These are phyloP conservation scores for Phenganax stokvisi DNA, from an alignment of 92 coral and sea anemone species.

Conservation along the genomic window DNA sequence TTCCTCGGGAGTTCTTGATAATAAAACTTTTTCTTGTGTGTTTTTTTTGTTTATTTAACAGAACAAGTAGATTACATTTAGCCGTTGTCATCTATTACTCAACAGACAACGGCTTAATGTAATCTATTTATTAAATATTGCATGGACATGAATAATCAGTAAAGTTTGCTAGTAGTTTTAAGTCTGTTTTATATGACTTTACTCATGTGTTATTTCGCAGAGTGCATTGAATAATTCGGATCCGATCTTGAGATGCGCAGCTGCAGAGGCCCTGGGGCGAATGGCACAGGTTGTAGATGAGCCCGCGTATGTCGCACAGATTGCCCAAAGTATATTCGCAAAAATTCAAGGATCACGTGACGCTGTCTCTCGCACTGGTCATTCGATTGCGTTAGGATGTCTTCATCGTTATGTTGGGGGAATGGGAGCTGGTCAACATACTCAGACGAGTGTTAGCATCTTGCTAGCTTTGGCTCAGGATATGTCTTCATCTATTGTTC, in stretches of 20 bases:
- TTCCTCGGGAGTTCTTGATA: too few species aligned
- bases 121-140: not conserved
- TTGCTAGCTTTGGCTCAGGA: conserved; percentile 93
- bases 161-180: too few species aligned
- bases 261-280: conserved; percentile 97
- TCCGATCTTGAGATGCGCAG: conserved; percentile 97
- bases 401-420: conserved; percentile 99
- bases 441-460: conserved; percentile 92
- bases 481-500: conserved; percentile 90
- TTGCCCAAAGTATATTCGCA: conserved; percentile 91
- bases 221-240: conserved; percentile 89
- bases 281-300: conserved; percentile 97
- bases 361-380: conserved; percentile 93
- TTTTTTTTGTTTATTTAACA: too few species aligned
- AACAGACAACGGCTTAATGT: not conserved
- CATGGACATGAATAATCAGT: too few species aligned
- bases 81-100: too few species aligned
- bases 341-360: conserved; percentile 89
- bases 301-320: conserved; percentile 84
- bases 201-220: conserved; percentile 22
- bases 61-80: too few species aligned
- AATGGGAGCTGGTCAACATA: conserved; percentile 98
- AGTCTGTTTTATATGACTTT: too few species aligned
- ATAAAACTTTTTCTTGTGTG: too few species aligned
- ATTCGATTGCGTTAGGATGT: conserved; percentile 94